Evolutionary conservation across 2,888 invertebrate species (phyloP).

Genomic region (Drosophila bunnanda): DNA sequence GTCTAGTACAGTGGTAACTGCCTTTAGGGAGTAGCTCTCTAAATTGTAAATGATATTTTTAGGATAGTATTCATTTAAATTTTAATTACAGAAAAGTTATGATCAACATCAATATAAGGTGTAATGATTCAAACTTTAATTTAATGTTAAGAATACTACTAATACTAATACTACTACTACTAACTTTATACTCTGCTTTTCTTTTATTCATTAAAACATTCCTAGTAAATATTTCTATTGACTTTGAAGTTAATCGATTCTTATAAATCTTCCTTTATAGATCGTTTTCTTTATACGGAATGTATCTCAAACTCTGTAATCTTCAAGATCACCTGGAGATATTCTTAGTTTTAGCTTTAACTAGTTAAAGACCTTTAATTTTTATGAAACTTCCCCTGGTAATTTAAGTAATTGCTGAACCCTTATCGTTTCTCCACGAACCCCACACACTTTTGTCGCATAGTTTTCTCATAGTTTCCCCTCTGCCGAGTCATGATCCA

Average conservation of each 20-base stretch:
- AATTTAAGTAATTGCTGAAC: neutral
- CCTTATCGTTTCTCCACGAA: neutral
- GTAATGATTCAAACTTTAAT: too few species aligned
- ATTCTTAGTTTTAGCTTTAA: too few species aligned
- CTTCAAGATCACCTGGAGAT: neutral
- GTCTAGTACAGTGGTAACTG: neutral
- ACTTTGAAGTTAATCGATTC: too few species aligned
- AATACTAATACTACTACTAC: too few species aligned
- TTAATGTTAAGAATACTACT: too few species aligned
- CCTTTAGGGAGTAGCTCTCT: too few species aligned
- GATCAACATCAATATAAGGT: too few species aligned
- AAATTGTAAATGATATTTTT: too few species aligned
- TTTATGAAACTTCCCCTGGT: neutral
- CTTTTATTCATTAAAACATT: neutral
- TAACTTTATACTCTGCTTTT: too few species aligned
- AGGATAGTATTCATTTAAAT: neutral
- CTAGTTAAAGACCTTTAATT: neutral
- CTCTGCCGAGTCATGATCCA: constrained; percentile 14
- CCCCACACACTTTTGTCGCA: neutral
- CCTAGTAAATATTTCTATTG: neutral
- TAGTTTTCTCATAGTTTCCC: neutral
- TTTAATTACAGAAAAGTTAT: neutral
- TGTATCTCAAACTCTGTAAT: too few species aligned
- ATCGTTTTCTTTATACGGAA: too few species aligned
- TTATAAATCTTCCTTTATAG: too few species aligned